Base-by-base conservation (phyloP, 92 coral and sea anemone genomes). In the Nematostella vectensis region DNA sequence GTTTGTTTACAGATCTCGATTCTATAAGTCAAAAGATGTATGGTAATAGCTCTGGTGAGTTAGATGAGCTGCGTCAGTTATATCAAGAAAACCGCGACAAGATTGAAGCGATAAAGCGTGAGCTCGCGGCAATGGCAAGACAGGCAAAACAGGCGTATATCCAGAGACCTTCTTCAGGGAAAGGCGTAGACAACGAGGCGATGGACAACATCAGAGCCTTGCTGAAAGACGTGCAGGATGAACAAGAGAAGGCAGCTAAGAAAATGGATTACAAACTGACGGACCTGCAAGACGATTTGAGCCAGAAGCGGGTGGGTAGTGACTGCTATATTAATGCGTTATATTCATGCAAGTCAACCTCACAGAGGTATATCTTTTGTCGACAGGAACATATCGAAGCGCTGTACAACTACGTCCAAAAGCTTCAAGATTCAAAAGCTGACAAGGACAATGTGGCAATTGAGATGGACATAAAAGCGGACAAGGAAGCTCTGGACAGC, bases 381-480 rank as follows among this genome's bases (percentile, higher is more conserved):
- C 40, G 40, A 33, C 15, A 89, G 97, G 80, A 71, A 22, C 80
- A 70, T 60, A 85, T 91, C 25, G 95, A 91, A 43, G 95, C 76
- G 9, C 63, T 88, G 15, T 74, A 79, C 73, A 63, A 66, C 36
- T 88, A 88, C 50, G 75, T 81, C 17, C 85, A 75, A 51, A 74
- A 75, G 38, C 70, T 88, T 18, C 84, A 85, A 58, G 95, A 91
- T 24, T 77, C 55, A 48, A 91, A 91, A 65, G 98, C 98, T 0
- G 94, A 91, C 56, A 88, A 88, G 36, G 98, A 91, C 31, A 91
- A 86, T 62, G 98, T 91, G 29, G 98, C 98, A 36, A 57, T 69
- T 54, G 98, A 91, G 75, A 91, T 91, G 91, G 75, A 91, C 62
- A 62, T 81, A 27, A 91, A 85, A 55, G 98, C 98, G 33, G 98